phyloP scores from a whole-genome alignment of 2,113 vertebrate species.

The Setophaga petechia region DNA sequence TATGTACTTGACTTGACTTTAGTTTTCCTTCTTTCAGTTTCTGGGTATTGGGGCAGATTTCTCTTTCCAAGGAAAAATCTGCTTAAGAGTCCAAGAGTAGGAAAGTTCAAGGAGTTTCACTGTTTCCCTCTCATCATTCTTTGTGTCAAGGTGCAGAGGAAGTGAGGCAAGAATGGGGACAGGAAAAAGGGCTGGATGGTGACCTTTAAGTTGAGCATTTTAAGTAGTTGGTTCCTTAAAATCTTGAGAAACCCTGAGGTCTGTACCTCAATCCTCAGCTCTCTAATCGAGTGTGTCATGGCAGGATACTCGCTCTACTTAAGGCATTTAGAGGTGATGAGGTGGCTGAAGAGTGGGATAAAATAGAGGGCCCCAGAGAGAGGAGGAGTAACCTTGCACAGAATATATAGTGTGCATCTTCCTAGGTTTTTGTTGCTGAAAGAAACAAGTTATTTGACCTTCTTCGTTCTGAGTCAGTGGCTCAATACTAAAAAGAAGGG shows the following conservation, averaged over 20 bases:
- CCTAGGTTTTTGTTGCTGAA: not conserved
- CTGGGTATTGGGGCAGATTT: not conserved
- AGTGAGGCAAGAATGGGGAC: not conserved
- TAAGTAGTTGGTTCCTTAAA: not conserved
- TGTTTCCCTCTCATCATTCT: conserved; percentile 9
- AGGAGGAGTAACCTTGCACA: not conserved
- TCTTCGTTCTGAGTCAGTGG: not conserved
- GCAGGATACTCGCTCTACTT: not conserved
- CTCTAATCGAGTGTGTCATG: not conserved
- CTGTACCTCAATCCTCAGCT: not conserved
- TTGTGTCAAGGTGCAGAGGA: not conserved
- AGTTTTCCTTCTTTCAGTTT: conserved; percentile 30
- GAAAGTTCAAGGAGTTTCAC: conserved; percentile 30
- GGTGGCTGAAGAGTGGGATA: not conserved
- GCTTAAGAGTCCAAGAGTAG: not conserved
- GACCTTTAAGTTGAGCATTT: not conserved
- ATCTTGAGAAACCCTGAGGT: not conserved
- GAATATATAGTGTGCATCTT: not conserved
- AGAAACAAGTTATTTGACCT: not conserved
- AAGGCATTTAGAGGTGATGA: not conserved
- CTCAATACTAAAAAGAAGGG: not conserved
- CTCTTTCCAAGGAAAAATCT: conserved; percentile 40
- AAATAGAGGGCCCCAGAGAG: not conserved
- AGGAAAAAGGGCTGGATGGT: not conserved
- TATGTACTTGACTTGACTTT: not conserved